phyloP scores from a whole-genome alignment of 1,140 invertebrate species.

The Steinernema khuongi region DNA sequence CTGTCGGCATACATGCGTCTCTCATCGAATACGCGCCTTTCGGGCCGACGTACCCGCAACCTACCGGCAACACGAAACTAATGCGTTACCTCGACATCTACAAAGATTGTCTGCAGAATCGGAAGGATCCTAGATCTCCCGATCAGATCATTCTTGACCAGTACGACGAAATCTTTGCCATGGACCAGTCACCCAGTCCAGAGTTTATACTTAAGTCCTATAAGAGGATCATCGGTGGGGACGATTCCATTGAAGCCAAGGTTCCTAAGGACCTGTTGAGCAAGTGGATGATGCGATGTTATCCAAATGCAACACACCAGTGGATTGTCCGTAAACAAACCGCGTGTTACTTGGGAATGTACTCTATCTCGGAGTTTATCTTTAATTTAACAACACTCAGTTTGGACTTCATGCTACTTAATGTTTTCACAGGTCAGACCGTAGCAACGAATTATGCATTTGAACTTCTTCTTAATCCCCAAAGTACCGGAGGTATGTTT shows the following conservation, averaged over 20 bases:
- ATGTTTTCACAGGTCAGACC: neutral
- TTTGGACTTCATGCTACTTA: neutral
- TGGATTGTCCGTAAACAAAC: neutral
- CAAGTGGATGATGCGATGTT: neutral
- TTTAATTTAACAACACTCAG: neutral
- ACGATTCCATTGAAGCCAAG: neutral
- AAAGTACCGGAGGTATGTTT: neutral
- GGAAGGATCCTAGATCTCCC: neutral
- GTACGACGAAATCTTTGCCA: neutral
- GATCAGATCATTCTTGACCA: neutral
- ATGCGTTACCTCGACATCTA: neutral
- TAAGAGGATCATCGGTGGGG: neutral
- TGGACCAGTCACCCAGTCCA: neutral
- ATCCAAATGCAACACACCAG: neutral
- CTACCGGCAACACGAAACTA: neutral
- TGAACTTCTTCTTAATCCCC: neutral
- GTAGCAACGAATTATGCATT: neutral
- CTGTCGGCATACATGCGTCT: neutral
- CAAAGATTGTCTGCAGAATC: neutral
- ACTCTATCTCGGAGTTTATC: neutral
- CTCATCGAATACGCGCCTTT: neutral
- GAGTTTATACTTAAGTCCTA: neutral
- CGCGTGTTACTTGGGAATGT: neutral
- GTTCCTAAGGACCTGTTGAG: neutral
- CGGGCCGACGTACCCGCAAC: slow-evolving; percentile 1